Evolutionary conservation across 2,113 vertebrate genomes (phyloP), one percentile per base, ranked within the genome.

Genomic region (Ploceus nigricollis): DNA sequence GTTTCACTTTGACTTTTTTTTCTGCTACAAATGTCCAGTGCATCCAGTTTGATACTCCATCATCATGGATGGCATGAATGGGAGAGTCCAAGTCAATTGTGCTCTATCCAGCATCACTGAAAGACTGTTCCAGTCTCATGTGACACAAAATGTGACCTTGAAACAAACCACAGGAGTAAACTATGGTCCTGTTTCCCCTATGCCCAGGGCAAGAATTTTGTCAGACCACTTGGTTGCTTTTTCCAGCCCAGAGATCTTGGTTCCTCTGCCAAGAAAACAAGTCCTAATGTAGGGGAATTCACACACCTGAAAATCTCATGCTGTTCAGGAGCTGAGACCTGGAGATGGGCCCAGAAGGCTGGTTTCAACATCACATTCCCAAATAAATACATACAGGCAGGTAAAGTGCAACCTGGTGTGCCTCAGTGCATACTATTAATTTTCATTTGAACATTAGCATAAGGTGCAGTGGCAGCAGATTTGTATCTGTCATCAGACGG

Each of bases 401-500:
- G 65, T 80, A 69, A 85, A 82, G 53, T 24, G 57, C 65, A 76
- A 5, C 70, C 40, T 72, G 61, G 37, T 30, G n/a, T 69, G 50
- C 83, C 79, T 44, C 61, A 33, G 28, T 33, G 33, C 63, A 21
- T 28, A 7, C 65, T 72, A 50, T 65, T 65, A 11, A 31, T 91
- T 94, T 94, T 60, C 76, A 75, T 91, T 89, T 58, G 72, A 60
- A 20, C 77, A 89, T 95, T 82, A 96, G 45, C 93, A 94, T 87
- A 80, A 80, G 88, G 63, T 80, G 50, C 71, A 69, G 88, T 70
- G 85, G 79, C 82, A 97, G 88, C 66, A 94, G 87, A 96, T 92
- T 89, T 94, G 40, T 93, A 80, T 61, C 77, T 93, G 70, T 82
- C 95, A 93, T 61, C 82, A 39, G 47, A 40, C 1, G 21, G 71